Evolutionary conservation across 2,113 vertebrate genomes (phyloP).

Genomic region (Toxostoma redivivum): DNA sequence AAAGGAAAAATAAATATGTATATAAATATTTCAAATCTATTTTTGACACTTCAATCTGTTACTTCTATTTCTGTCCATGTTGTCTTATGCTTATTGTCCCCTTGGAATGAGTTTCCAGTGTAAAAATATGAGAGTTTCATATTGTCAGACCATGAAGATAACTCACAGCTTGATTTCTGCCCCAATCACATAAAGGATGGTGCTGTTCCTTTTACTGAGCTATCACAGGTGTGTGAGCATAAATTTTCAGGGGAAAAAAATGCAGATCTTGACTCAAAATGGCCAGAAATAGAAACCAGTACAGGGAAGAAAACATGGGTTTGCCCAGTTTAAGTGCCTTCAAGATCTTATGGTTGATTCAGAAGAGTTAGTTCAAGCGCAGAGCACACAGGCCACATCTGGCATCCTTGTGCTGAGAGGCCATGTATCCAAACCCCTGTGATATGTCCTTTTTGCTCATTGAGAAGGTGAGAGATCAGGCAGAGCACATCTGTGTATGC

Average conservation of each 20-base stretch:
- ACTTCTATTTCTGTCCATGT: not conserved
- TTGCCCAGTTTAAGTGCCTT: not conserved
- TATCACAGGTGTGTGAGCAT: not conserved
- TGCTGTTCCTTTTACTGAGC: not conserved
- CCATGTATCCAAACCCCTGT: rapidly evolving
- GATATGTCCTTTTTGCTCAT: not conserved
- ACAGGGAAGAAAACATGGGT: not conserved
- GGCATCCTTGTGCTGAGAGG: not conserved
- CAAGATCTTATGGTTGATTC: not conserved
- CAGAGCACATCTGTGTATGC: not conserved
- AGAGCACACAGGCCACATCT: not conserved
- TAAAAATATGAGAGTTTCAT: not conserved
- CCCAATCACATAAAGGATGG: not conserved
- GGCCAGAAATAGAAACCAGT: not conserved
- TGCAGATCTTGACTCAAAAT: not conserved
- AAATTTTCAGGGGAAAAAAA: not conserved
- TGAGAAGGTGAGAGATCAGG: not conserved
- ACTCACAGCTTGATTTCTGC: not conserved
- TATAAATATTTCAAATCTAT: not conserved
- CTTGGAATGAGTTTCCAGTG: not conserved
- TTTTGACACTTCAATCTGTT: not conserved
- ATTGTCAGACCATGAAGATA: not conserved
- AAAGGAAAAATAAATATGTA: not conserved
- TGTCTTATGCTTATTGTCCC: not conserved
- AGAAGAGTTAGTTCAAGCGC: rapidly evolving